These are phyloP conservation scores for Drosophila ironensis DNA, from an alignment of 1,140 invertebrate species.

Conservation along the genomic window DNA sequence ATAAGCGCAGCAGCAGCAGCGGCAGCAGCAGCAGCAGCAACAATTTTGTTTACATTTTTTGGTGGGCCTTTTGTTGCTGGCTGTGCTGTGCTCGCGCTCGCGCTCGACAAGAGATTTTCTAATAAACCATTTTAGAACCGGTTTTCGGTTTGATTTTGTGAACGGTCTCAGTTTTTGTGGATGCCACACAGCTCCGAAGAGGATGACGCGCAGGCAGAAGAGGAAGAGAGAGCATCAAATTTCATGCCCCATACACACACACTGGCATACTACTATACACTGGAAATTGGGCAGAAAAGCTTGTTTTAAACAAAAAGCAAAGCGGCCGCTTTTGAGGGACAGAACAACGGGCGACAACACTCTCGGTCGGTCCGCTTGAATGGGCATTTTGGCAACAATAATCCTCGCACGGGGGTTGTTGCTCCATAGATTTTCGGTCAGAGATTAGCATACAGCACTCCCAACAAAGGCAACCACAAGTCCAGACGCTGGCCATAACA, in stretches of 20 bases:
- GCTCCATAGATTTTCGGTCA: slow-evolving; percentile 67
- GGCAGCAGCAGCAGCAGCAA: too few relatives aligned
- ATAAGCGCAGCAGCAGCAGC: slow-evolving; percentile 59
- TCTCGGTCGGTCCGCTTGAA: slow-evolving; percentile 52
- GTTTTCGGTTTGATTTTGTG: slow-evolving; percentile 65
- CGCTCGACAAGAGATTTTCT: slow-evolving; percentile 69
- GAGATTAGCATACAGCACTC: slow-evolving; percentile 71
- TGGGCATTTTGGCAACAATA: slow-evolving; percentile 57
- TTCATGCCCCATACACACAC: slow-evolving; percentile 59
- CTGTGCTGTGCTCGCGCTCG: slow-evolving; percentile 27
- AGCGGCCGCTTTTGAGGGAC: slow-evolving; percentile 65
- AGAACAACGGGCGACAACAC: slow-evolving; percentile 47
- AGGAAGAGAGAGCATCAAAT: slow-evolving; percentile 65
- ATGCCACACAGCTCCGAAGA: slow-evolving; percentile 25
- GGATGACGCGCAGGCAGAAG: slow-evolving; percentile 45
- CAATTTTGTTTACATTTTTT: slow-evolving; percentile 76
- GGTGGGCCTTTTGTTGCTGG: slow-evolving; percentile 29
- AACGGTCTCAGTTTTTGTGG: slow-evolving; percentile 64
- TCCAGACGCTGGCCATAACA: slow-evolving; percentile 58
- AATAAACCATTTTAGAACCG: slow-evolving; percentile 77
- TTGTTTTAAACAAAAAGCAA: slow-evolving; percentile 73
- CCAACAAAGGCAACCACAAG: slow-evolving; percentile 61
- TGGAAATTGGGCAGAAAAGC: slow-evolving; percentile 61
- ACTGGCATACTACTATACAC: slow-evolving; percentile 1
- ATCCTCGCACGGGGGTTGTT: slow-evolving; percentile 35